These are phyloP conservation scores for Ia io DNA, from an alignment of 2,113 vertebrate species.

Conservation along the genomic window DNA sequence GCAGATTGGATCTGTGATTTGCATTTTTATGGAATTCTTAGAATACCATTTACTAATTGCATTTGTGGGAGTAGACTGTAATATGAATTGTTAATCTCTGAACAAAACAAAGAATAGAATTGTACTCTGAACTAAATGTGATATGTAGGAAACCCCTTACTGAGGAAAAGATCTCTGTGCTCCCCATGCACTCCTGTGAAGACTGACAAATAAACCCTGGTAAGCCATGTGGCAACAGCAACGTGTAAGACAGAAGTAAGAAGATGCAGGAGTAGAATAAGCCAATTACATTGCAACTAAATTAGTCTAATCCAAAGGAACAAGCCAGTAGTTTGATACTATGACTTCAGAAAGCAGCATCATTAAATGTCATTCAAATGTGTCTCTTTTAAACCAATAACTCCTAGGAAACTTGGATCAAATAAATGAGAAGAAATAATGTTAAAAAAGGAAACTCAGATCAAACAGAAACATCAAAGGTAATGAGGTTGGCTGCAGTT, in stretches of 20 bases:
- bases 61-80: not conserved
- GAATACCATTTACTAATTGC: not conserved
- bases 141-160: not conserved
- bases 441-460: slow-evolving; percentile 18
- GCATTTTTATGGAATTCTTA: not conserved
- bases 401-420: slow-evolving; percentile 22
- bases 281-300: not conserved
- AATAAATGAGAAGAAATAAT: slow-evolving; percentile 21
- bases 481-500: not conserved
- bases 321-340: not conserved
- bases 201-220: not conserved
- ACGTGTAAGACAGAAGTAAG: not conserved
- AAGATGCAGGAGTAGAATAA: not conserved
- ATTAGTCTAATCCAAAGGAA: slow-evolving; percentile 25
- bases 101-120: not conserved
- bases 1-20: not conserved
- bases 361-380: slow-evolving; percentile 17
- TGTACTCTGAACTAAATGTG: not conserved
- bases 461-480: slow-evolving; percentile 40
- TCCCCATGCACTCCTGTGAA: not conserved
- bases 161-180: not conserved
- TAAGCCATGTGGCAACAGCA: not conserved
- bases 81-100: not conserved
- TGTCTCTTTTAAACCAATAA: slow-evolving; percentile 20
- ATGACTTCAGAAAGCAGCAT: not conserved